Evolutionary conservation across 1,140 invertebrate genomes (phyloP).

Genomic region (Gonioctena quinquepunctata): DNA sequence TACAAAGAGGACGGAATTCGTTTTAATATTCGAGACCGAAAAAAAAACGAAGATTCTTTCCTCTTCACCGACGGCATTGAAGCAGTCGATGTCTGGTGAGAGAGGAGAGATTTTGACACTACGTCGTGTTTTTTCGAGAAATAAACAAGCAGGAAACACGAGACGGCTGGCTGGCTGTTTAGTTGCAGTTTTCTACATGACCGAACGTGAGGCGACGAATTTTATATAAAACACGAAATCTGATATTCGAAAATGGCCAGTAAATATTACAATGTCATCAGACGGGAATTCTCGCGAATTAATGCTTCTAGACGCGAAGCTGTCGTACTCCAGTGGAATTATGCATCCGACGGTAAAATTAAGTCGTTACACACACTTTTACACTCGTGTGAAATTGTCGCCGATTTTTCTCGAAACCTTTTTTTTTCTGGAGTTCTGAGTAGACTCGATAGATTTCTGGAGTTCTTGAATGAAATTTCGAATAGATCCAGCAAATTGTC

Average conservation of each 20-base stretch:
- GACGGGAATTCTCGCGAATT: no score
- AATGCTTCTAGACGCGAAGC: no score
- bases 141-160: background rate
- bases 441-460: no score
- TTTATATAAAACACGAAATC: constrained; percentile 17
- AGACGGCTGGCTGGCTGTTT: constrained; percentile 15
- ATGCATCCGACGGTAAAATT: no score
- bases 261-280: constrained; percentile 3
- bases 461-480: no score
- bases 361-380: no score
- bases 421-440: no score
- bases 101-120: background rate
- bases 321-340: no score
- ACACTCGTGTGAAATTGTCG: no score
- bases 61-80: background rate
- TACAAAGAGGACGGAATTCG: background rate
- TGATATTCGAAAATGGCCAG: constrained; percentile 8
- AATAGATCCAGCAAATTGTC: no score
- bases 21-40: background rate
- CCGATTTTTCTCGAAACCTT: no score
- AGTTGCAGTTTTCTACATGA: constrained; percentile 17
- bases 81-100: no score
- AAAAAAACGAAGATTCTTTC: background rate
- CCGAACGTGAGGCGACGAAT: constrained; percentile 12
- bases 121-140: background rate